Conservation (phyloP, 2,797 vertebrate genomes). For the Cuculus canorus region DNA sequence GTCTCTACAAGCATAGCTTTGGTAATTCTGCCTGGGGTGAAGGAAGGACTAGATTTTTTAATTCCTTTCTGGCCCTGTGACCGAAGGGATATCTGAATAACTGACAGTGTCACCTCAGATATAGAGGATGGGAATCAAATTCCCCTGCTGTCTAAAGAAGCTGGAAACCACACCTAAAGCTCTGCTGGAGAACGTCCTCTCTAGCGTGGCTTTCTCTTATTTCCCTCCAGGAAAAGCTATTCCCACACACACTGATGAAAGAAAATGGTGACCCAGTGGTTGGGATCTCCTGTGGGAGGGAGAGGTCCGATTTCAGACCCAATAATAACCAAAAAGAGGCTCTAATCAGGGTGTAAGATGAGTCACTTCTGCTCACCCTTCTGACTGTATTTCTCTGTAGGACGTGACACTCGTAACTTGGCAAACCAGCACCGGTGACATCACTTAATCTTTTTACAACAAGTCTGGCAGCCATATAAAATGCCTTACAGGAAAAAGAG, state of each 20-base stretch:
- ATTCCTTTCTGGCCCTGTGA: background rate
- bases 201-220: background rate
- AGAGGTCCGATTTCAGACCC: background rate
- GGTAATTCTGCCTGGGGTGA: background rate
- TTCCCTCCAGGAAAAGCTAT: background rate
- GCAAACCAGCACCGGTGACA: constrained; percentile 31
- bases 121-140: background rate
- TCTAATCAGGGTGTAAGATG: background rate
- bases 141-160: background rate
- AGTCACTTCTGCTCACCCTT: constrained; percentile 47
- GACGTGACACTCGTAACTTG: constrained; percentile 48
- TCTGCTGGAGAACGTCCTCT: background rate
- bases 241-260: background rate
- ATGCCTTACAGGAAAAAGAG: constrained; percentile 22
- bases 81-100: background rate
- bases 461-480: constrained; percentile 43
- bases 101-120: background rate
- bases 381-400: constrained; percentile 42
- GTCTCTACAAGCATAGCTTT: fast-evolving
- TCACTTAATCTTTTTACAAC: constrained; percentile 34
- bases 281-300: background rate
- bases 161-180: background rate
- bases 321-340: background rate
- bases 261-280: background rate
- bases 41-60: background rate